Base-by-base conservation (phyloP, 1,140 invertebrate genomes). In the Papilio dardanus region DNA sequence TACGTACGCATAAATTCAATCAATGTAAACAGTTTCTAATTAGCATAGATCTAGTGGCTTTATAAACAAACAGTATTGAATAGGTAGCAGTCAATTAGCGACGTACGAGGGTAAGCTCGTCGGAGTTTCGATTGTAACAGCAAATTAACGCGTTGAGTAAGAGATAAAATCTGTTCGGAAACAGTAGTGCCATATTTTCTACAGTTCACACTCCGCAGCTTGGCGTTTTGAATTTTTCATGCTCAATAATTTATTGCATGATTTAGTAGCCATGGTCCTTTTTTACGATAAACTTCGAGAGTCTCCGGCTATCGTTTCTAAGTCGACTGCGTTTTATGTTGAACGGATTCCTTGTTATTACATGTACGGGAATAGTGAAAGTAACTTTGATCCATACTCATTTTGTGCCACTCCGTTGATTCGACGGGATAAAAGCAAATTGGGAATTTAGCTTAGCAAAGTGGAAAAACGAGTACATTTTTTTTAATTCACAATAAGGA, bases 141-240 rank as follows among this genome's bases (percentile, higher is more conserved):
- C 73, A 78, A 76, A 79, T 77, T 79, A 81, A 81, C 78, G 68
- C 80, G 66, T 75, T 67, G 66, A 71, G 37, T 71, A 50, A 71
- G 69, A 50, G 69, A 69, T 69, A 69, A 50, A 71, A 71, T 46
- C 68, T 68, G 54, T 14, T 67, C 40, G 78, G 69, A 77, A 74
- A 69, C 77, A 73, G 73, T 75, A 79, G 74, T 77, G 79, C 79
- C 65, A 77, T 85, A 83, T 88, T 87, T 84, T 78, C 81, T 80
- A 82, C 77, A 78, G 78, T 86, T 85, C 83, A 84, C 87, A 80
- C 83, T 77, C 79, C 37, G 76, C 75, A 78, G 78, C 86, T 83
- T 83, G 82, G 79, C 74, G 83, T 84, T 86, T 87, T 91, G 86
- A 91, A 91, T 91, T 88, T 91, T 90, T 90, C 83, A 89, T 87